Evolutionary conservation across 2,888 invertebrate species (phyloP).

Genomic region (Saturnia japonica): DNA sequence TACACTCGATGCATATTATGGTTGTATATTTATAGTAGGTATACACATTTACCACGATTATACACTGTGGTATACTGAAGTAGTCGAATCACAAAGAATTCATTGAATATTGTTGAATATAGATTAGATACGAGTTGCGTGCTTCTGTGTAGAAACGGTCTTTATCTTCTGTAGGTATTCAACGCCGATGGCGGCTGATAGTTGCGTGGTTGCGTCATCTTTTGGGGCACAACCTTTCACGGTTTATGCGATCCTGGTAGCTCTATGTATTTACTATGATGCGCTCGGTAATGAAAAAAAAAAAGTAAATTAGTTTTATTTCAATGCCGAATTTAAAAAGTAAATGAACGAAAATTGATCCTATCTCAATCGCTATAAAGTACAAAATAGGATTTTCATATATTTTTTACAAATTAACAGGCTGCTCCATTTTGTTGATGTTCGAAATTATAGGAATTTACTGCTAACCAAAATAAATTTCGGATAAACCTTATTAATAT

Average conservation of each 20-base stretch:
- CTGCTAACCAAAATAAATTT: background rate
- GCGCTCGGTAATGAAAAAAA: conserved; percentile 69
- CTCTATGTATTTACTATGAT: conserved; percentile 76
- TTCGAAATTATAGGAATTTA: background rate
- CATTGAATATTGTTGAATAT: conserved; percentile 24
- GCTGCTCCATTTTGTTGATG: conserved; percentile 42
- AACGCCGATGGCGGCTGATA: conserved; percentile 39
- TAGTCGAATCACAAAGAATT: conserved; percentile 15
- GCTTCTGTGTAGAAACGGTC: conserved; percentile 29
- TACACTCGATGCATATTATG: background rate
- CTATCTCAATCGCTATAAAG: conserved; percentile 27
- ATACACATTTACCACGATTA: background rate
- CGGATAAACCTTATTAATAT: no score
- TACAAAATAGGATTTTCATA: conserved; percentile 27
- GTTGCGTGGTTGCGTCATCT: conserved; percentile 39
- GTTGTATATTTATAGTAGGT: background rate
- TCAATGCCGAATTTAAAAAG: conserved; percentile 36
- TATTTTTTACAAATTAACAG: conserved; percentile 37
- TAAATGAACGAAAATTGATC: conserved; percentile 27
- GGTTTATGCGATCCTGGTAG: conserved; percentile 68
- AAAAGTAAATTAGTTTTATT: conserved; percentile 55
- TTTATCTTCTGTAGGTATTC: conserved; percentile 30
- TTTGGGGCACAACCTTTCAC: conserved; percentile 49
- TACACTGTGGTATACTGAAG: conserved; percentile 15
- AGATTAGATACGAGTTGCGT: conserved; percentile 25